phyloP scores from a whole-genome alignment of 2,888 invertebrate genomes.

The Troilus luridus region DNA sequence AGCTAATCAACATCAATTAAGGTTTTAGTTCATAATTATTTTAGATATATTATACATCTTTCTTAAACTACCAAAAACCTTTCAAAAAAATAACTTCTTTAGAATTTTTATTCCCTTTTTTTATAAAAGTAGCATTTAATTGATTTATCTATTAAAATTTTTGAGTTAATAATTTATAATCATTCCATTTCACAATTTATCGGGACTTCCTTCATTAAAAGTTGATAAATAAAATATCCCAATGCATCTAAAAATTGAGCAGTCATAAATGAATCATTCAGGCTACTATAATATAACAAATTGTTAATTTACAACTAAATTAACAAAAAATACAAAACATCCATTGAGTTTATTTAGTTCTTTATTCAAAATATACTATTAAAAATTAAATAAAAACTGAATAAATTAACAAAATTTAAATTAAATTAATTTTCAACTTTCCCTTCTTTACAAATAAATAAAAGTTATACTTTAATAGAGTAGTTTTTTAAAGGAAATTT shows the following conservation, averaged over 20 bases:
- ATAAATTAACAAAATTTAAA: not conserved
- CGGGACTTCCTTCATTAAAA: not conserved
- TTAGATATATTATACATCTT: not conserved
- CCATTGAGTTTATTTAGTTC: not conserved
- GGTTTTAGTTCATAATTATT: not conserved
- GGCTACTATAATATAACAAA: not conserved
- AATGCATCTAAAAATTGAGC: not conserved
- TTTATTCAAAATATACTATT: not conserved
- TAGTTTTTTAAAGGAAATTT: not conserved
- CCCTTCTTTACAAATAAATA: not conserved
- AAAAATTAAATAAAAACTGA: not conserved
- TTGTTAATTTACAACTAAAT: not conserved
- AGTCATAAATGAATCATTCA: not conserved
- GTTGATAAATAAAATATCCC: not conserved
- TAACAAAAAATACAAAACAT: not conserved
- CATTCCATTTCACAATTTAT: not conserved
- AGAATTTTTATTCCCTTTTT: not conserved
- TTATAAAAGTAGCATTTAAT: not conserved
- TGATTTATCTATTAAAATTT: not conserved
- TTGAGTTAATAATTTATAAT: not conserved
- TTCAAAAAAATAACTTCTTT: not conserved
- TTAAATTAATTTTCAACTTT: conserved; percentile 12
- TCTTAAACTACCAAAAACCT: not conserved
- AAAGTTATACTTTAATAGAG: not conserved
- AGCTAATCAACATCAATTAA: not conserved